These are phyloP conservation scores for Zootoca vivipara DNA, from an alignment of 2,113 vertebrate species.

Conservation along the genomic window DNA sequence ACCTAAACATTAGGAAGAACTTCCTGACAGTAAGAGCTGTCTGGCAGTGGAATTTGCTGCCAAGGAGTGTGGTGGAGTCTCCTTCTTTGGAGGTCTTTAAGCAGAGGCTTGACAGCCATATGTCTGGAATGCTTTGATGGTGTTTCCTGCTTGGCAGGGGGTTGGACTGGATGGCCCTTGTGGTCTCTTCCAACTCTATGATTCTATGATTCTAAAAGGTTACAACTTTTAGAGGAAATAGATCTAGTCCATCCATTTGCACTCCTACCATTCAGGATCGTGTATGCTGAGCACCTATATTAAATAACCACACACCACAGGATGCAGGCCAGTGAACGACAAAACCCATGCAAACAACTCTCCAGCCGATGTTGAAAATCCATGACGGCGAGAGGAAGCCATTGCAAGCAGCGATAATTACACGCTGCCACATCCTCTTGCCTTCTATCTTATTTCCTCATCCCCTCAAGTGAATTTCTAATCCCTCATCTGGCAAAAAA, in stretches of 20 bases:
- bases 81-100: too few relatives aligned
- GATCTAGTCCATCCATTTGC: background rate
- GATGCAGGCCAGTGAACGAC: background rate
- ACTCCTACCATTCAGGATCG: background rate
- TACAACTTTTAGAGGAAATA: background rate
- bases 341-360: background rate
- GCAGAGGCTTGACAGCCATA: too few relatives aligned
- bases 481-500: slow-evolving; percentile 18
- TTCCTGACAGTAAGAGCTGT: too few relatives aligned
- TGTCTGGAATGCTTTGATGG: too few relatives aligned
- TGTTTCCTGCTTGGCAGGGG: too few relatives aligned
- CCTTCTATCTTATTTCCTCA: slow-evolving; percentile 36
- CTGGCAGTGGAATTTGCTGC: too few relatives aligned
- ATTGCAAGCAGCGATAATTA: slow-evolving; percentile 25
- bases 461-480: slow-evolving; percentile 44
- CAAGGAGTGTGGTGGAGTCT: too few relatives aligned
- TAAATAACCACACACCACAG: background rate
- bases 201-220: too few relatives aligned
- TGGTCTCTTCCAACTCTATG: too few relatives aligned
- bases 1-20: too few relatives aligned
- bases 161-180: too few relatives aligned
- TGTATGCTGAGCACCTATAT: background rate
- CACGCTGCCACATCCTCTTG: background rate
- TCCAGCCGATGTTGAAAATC: background rate
- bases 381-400: background rate